phyloP scores from a whole-genome alignment of 2,888 invertebrate species.

The Sepioteuthis lessoniana region DNA sequence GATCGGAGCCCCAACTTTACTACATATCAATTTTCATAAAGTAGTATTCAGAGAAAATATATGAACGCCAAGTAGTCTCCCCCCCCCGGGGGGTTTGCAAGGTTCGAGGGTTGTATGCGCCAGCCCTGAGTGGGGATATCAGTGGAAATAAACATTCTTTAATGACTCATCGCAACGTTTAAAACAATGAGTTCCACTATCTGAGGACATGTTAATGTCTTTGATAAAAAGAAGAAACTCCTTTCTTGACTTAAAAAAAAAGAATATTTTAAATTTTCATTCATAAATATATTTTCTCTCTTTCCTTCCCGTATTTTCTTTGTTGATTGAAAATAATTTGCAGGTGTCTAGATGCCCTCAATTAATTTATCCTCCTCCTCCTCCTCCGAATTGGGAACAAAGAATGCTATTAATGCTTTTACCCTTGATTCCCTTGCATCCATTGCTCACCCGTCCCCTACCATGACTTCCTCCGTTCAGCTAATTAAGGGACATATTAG shows the following conservation, averaged over 20 bases:
- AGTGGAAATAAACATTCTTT: too few species aligned
- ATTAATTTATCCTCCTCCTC: not conserved
- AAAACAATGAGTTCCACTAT: not conserved
- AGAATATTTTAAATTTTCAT: too few species aligned
- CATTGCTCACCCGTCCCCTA: not conserved
- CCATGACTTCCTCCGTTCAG: not conserved
- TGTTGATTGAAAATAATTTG: not conserved
- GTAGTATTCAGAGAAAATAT: too few species aligned
- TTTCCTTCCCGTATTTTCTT: not conserved
- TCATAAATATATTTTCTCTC: not conserved
- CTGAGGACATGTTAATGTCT: not conserved
- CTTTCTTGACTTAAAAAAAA: too few species aligned
- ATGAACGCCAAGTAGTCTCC: too few species aligned
- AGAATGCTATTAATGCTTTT: not conserved
- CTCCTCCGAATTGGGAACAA: not conserved
- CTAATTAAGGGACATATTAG: not conserved
- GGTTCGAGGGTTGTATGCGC: too few species aligned
- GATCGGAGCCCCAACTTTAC: too few species aligned
- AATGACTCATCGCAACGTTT: not conserved
- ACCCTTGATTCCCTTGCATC: not conserved
- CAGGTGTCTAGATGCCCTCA: not conserved
- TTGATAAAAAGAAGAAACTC: not conserved
- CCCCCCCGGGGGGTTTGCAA: too few species aligned
- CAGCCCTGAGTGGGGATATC: too few species aligned
- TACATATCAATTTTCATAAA: too few species aligned